A percentile compares a stretch with the other conserved stretches of the same genome.
Evolutionary conservation across 2,113 vertebrate species (phyloP).

Genomic region (Leucoraja erinaceus): DNA sequence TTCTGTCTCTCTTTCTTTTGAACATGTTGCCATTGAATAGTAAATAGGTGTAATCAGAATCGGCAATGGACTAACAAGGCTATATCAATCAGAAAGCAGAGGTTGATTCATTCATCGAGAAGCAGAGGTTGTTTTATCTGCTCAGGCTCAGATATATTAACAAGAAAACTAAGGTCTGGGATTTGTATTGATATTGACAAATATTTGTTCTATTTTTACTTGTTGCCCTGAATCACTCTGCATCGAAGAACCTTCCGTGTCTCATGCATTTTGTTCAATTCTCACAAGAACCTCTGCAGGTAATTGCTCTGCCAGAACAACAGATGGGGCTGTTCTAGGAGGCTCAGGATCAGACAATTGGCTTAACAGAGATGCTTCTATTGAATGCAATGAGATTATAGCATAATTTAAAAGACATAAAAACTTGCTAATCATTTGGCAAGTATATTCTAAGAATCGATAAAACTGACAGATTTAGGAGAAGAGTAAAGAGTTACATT

Average conservation of each 20-base stretch:
- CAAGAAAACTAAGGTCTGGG: background rate
- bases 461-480: background rate
- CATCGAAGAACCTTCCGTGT: background rate
- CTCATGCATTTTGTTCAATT: background rate
- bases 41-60: background rate
- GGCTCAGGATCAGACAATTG: background rate
- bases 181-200: background rate
- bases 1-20: background rate
- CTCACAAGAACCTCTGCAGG: background rate
- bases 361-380: background rate
- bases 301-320: background rate
- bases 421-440: background rate
- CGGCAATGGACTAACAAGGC: background rate
- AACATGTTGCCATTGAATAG: background rate
- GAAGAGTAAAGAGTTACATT: background rate
- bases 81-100: background rate
- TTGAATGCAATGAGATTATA: background rate
- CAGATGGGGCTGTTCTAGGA: conserved; percentile 11
- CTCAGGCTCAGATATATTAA: background rate
- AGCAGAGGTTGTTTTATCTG: no score
- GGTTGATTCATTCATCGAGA: background rate
- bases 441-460: background rate
- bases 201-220: background rate
- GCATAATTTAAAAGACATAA: background rate
- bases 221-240: background rate